These are phyloP conservation scores for Myocastor coypus DNA, from an alignment of 2,113 vertebrate genomes.

Conservation along the genomic window DNA sequence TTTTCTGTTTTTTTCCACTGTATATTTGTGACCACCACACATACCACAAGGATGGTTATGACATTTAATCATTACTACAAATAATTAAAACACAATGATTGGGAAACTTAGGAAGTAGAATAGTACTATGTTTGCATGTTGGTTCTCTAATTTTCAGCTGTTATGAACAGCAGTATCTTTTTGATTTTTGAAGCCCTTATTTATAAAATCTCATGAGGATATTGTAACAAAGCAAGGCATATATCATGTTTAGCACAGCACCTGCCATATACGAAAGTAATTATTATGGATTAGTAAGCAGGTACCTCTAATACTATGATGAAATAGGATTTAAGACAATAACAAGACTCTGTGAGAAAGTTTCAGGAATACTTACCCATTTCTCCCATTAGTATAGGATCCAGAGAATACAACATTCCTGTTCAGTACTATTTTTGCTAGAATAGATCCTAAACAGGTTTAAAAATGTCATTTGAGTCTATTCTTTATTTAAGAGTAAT, in stretches of 20 bases:
- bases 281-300: slow-evolving; percentile 24
- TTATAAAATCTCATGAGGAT: neutral
- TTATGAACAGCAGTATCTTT: slow-evolving; percentile 39
- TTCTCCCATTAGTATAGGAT: neutral
- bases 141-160: neutral
- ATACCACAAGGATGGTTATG: neutral
- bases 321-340: slow-evolving; percentile 38
- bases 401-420: neutral
- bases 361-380: neutral
- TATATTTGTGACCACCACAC: neutral
- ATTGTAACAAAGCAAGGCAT: slow-evolving; percentile 7
- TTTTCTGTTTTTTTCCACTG: neutral
- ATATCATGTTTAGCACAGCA: neutral
- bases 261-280: neutral
- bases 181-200: neutral
- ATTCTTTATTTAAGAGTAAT: neutral
- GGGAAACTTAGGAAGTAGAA: neutral
- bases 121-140: neutral
- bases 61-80: slow-evolving; percentile 33
- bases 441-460: neutral
- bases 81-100: slow-evolving; percentile 45
- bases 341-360: slow-evolving; percentile 10
- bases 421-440: neutral
- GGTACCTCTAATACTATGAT: neutral
- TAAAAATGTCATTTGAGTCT: slow-evolving; percentile 1